phyloP scores from a whole-genome alignment of 2,113 vertebrate species.

The Nothoprocta pentlandii region DNA sequence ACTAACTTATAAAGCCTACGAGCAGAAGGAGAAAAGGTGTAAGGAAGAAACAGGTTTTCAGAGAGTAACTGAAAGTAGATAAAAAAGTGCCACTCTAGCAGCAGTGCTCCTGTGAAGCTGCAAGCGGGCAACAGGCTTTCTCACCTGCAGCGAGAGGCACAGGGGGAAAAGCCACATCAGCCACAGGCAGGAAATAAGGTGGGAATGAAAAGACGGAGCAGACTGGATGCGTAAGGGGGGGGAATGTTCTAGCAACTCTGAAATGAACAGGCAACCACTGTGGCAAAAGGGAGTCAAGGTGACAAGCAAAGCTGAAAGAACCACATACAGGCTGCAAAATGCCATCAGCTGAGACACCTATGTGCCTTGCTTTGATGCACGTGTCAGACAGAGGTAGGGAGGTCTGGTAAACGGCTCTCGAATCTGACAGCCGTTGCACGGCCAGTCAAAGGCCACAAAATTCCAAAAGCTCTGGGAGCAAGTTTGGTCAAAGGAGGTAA shows the following conservation, averaged over 20 bases:
- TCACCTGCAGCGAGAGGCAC: not conserved
- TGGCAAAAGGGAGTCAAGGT: not conserved
- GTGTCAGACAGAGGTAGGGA: not conserved
- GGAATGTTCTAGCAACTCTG: not conserved
- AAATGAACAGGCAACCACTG: not conserved
- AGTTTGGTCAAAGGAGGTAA: not conserved
- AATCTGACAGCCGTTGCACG: not conserved
- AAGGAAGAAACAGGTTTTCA: not conserved
- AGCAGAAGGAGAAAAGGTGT: conserved; percentile 1
- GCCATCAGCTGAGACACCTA: not conserved
- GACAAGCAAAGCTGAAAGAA: not conserved
- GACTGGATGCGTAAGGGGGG: not conserved
- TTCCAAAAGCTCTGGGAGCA: not conserved
- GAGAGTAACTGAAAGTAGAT: not conserved
- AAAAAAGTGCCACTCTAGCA: not conserved
- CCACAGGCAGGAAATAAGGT: not conserved
- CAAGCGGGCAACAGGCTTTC: not conserved
- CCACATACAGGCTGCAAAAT: not conserved
- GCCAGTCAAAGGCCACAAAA: not conserved
- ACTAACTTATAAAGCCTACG: not conserved
- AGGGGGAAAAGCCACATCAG: not conserved
- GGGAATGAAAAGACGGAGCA: not conserved
- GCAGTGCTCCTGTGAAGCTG: not conserved
- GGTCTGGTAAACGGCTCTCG: not conserved
- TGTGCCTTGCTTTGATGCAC: not conserved